Percentiles rank a stretch among this genome's conserved stretches.
phyloP scores from a whole-genome alignment of 1,140 invertebrate genomes.

The Drosophila pseudoobscura region DNA sequence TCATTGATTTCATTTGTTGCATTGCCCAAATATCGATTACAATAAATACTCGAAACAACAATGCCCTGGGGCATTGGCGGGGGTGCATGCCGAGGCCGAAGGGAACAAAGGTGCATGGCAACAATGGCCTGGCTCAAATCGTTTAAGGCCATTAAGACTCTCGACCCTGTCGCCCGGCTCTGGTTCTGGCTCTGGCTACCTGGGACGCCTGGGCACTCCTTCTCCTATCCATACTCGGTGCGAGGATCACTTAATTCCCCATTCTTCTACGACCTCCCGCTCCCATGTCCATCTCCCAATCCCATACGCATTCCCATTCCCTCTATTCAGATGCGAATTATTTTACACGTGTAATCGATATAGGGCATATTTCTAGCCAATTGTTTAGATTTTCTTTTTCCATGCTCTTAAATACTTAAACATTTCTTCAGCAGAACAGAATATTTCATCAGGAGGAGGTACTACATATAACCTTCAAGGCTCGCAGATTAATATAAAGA shows the following conservation, averaged over 20 bases:
- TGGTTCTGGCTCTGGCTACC: conserved; percentile 5
- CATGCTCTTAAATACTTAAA: no score
- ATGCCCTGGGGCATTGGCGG: conserved; percentile 21
- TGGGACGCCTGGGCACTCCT: conserved; percentile 3
- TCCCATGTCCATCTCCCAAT: neutral
- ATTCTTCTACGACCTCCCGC: neutral
- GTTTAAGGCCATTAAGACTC: conserved; percentile 42
- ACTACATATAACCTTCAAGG: no score
- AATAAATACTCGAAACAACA: conserved; percentile 27
- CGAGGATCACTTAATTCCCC: conserved; percentile 37
- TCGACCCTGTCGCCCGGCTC: neutral
- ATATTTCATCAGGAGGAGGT: no score
- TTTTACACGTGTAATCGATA: conserved; percentile 42
- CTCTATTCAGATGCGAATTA: conserved; percentile 19
- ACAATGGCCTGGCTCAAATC: conserved; percentile 30
- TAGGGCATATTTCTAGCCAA: neutral
- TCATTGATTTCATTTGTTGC: conserved; percentile 53
- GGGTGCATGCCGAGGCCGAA: conserved; percentile 11
- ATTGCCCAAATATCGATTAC: conserved; percentile 57
- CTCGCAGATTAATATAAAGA: no score
- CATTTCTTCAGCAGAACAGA: no score
- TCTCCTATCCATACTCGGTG: no score
- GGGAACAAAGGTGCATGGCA: conserved; percentile 9
- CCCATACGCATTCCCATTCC: neutral
- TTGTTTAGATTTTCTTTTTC: no score